Base-by-base conservation (phyloP, 2,888 invertebrate species). In the Aphrophora alni region DNA sequence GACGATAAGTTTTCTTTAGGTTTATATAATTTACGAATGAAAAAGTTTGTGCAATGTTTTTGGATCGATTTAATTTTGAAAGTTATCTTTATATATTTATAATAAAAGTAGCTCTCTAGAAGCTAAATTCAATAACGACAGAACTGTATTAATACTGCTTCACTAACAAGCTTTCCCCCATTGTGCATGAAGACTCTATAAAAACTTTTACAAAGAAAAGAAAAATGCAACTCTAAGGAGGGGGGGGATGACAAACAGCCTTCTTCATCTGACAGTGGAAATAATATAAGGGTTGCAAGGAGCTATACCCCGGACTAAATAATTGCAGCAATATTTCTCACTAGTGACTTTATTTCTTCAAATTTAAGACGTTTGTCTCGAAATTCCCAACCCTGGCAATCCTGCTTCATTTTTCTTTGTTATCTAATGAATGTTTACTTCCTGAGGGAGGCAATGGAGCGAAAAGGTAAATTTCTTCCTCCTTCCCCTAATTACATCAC, bases 351-450 rank as follows among this genome's bases (percentile, higher is more conserved):
- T 21, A 59, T 59, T 59, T 59, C 59, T 59, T 59, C 59, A 59
- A 59, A 21, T 59, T 59, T 59, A 59, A 59, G 59, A 59, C 44
- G 59, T 21, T 59, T 59, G 59, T 59, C 59, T 21, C 14, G 10
- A 10, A 59, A 59, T 21, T 59, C 21, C 59, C 59, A n/a, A 21
- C 21, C 5, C 21, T 59, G 59, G 59, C 5, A 59, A 21, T 8
- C 5, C 21, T 59, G 21, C 21, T 59, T 59, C 59, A 59, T 59
- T 59, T 59, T 59, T 59, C 59, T 59, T 59, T 59, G 59, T 59
- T 59, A 59, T 59, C 59, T 59, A 59, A 59, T 59, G 59, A 59
- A 59, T 59, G 59, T 59, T 59, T 59, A 59, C 59, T 59, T 59
- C 59, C 59, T 59, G 59, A 59, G 59, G 59, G 59, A 59, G 21